A percentile compares a stretch with the other conserved stretches of the same genome.
These are phyloP conservation scores for Orientallactaga bullata DNA, from an alignment of 2,113 vertebrate species.

Conservation along the genomic window DNA sequence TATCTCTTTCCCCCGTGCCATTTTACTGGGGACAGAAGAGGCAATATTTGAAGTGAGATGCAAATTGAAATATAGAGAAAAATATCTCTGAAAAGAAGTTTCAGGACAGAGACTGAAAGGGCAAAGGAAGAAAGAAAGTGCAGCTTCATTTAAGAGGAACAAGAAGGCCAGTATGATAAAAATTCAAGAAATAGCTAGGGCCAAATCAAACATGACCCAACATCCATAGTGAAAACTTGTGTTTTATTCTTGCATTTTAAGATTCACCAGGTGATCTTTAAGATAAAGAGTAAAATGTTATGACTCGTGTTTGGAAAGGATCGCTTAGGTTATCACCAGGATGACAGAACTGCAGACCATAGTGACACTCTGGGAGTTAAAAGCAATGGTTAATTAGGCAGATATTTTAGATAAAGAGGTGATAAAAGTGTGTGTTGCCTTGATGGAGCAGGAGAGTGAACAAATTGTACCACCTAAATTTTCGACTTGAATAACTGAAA, in stretches of 20 bases:
- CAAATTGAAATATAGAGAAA: background rate
- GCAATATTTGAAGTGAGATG: background rate
- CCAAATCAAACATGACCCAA: background rate
- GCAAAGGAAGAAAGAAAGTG: background rate
- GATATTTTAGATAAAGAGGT: background rate
- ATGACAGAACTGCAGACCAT: background rate
- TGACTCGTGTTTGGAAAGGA: background rate
- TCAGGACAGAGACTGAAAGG: background rate
- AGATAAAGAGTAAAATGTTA: background rate
- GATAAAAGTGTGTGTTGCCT: background rate
- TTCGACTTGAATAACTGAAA: background rate
- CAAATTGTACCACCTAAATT: too few species aligned
- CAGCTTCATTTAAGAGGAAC: background rate
- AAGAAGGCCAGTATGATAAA: background rate
- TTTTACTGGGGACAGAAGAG: background rate
- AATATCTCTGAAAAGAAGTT: background rate
- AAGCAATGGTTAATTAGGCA: background rate
- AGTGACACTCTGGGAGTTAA: too few species aligned
- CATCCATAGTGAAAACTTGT: background rate
- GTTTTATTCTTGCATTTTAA: background rate
- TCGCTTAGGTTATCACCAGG: background rate
- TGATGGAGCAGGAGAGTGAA: background rate
- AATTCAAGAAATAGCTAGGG: background rate
- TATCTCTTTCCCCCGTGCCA: too few species aligned
- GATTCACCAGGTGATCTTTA: background rate